Base-by-base conservation (phyloP, 2,888 invertebrate species). In the Athalia cordata region DNA sequence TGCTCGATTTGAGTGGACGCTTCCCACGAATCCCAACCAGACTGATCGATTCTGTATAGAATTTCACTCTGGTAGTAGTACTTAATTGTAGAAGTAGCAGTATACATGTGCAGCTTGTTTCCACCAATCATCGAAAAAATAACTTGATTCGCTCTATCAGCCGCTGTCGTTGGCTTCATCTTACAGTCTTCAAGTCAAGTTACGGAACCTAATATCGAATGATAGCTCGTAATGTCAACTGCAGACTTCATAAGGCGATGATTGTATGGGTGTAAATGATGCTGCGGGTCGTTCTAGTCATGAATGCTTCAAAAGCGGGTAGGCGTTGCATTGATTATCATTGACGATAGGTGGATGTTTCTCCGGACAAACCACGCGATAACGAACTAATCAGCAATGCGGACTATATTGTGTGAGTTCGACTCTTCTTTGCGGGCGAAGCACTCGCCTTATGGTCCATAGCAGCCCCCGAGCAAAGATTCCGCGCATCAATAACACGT, bases 311-410 rank as follows among this genome's bases (percentile, higher is more conserved):
- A 72, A 59, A 72, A 72, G 72, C 72, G 72, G 13, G 57, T 57
- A 72, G 57, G 72, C 72, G 72, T 59, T 45, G 57, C 57, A 59
- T 72, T 59, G 59, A 72, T 72, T 72, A 72, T 59, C 45, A 13
- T 43, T 72, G 72, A 72, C 59, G 72, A 59, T 72, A 72, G 72
- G 72, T 59, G 45, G 72, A 72, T 57, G 72, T 72, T 72, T 72
- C 72, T 29, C 72, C 72, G 72, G 59, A 57, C 59, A 72, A 57
- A 72, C 72, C 72, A 59, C 65, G 79, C 81, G 82, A 81, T 82
- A 84, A 84, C 84, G 83, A 83, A 84, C 84, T 84, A 85, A 85
- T 85, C 83, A 82, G 79, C 78, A 80, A 77, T 79, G 59, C 66
- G 78, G 83, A 82, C 82, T 13, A 59, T 57, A 59, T 15, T 9